Conservation (phyloP, 2,888 invertebrate genomes). For the Stramonita haemastoma region DNA sequence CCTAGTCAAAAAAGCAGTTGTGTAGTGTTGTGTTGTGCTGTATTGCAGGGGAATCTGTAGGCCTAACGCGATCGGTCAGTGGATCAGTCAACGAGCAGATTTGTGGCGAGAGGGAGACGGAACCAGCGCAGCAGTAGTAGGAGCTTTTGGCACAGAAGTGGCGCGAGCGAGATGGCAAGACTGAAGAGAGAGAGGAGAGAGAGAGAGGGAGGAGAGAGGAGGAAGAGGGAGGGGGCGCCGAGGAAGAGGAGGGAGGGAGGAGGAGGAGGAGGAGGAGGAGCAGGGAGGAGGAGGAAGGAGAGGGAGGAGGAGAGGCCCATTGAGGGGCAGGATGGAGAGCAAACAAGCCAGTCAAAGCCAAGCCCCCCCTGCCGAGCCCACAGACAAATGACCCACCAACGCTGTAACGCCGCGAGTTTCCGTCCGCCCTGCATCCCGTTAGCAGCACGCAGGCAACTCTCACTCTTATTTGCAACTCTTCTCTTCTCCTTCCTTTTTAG, state of each 20-base stretch:
- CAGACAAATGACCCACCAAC: conserved; percentile 27
- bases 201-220: neutral
- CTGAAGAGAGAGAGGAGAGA: neutral
- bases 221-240: neutral
- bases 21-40: neutral
- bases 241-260: neutral
- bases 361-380: neutral
- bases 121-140: too few relatives aligned
- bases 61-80: neutral
- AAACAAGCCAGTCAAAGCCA: conserved; percentile 25
- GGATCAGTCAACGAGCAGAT: conserved; percentile 3
- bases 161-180: neutral
- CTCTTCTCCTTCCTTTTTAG: neutral
- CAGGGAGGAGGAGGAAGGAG: neutral
- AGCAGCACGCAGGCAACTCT: neutral
- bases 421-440: neutral
- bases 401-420: conserved; percentile 1
- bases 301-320: neutral
- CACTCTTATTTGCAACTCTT: neutral
- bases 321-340: neutral
- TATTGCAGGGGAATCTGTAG: neutral
- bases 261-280: neutral
- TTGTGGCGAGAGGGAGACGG: neutral
- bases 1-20: neutral
- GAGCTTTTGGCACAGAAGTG: too few relatives aligned